Percentiles rank a stretch among this genome's conserved stretches.
Conservation (phyloP, 2,797 vertebrate genomes). For the Galagoides demidoff region DNA sequence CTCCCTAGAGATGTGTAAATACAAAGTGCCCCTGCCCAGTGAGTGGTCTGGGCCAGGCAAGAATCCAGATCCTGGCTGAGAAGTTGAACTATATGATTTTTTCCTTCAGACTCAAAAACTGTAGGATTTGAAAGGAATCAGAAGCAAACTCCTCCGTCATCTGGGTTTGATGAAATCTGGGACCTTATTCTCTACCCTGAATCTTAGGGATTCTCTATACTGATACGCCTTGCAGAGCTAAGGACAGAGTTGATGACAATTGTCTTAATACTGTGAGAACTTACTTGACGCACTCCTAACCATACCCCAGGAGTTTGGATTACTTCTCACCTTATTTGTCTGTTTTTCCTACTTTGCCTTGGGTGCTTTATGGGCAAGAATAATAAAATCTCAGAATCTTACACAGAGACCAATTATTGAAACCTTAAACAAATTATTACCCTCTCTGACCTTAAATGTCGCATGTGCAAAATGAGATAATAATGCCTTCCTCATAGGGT, state of each 20-base stretch:
- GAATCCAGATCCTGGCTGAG: neutral
- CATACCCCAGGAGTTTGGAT: neutral
- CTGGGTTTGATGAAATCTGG: neutral
- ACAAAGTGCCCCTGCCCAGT: neutral
- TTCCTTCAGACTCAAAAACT: neutral
- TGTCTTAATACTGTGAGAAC: neutral
- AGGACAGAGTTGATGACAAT: neutral
- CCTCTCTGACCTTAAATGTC: neutral
- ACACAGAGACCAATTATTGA: neutral
- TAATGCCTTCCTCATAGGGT: neutral
- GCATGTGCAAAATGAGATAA: neutral
- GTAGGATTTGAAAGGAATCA: neutral
- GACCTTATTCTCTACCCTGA: neutral
- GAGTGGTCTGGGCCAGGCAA: neutral
- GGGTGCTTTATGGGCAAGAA: neutral
- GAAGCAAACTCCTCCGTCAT: neutral
- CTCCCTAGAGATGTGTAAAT: neutral
- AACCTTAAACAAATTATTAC: neutral
- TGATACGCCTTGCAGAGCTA: neutral
- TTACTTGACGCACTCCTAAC: neutral
- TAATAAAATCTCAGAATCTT: conserved; percentile 28
- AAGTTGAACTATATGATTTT: neutral
- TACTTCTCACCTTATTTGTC: neutral
- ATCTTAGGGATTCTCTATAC: neutral
- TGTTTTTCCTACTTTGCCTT: neutral